Evolutionary conservation across 2,113 vertebrate genomes (phyloP).

Genomic region (Oreochromis aureus): DNA sequence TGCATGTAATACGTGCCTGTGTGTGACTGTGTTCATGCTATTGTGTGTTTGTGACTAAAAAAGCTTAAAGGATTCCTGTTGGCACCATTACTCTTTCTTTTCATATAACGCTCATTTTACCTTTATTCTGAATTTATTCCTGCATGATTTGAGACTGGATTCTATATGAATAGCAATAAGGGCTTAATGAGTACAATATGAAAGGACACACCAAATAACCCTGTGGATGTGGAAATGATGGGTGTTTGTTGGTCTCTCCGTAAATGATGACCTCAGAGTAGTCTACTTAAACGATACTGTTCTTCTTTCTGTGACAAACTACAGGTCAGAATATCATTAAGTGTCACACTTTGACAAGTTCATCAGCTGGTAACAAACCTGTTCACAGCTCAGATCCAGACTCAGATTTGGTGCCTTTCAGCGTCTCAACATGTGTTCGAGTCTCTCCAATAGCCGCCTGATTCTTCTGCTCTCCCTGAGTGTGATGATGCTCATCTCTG

Average conservation of each 20-base stretch:
- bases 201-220: background rate
- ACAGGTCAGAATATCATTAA: background rate
- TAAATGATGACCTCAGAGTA: background rate
- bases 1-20: too few species aligned
- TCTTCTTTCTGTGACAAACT: background rate
- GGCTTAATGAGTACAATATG: background rate
- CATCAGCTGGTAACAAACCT: background rate
- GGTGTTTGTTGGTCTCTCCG: background rate
- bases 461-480: too few species aligned
- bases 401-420: background rate
- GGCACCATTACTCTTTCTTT: too few species aligned
- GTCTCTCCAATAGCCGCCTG: too few species aligned
- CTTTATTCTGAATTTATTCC: background rate
- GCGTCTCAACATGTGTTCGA: background rate
- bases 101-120: too few species aligned
- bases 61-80: too few species aligned
- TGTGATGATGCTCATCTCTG: too few species aligned
- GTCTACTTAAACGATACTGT: background rate
- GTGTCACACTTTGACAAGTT: background rate
- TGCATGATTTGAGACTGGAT: background rate
- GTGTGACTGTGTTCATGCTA: too few species aligned
- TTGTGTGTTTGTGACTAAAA: too few species aligned
- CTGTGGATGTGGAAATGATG: background rate
- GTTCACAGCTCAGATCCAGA: background rate
- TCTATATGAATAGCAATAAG: accelerated